Evolutionary conservation across 2,797 vertebrate species (phyloP).

Genomic region (Acanthopagrus latus): DNA sequence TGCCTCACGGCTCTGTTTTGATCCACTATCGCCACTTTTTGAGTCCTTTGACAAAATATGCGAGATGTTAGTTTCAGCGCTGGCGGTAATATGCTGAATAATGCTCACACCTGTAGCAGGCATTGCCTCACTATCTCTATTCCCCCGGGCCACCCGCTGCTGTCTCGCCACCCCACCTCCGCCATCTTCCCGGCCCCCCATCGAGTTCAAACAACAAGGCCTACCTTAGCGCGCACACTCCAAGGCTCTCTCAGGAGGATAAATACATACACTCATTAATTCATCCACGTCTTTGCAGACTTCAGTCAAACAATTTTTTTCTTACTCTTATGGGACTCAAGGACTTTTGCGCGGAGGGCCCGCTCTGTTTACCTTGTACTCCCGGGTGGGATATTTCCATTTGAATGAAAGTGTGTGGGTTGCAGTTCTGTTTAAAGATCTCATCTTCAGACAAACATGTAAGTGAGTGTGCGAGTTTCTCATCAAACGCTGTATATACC

Average conservation of each 20-base stretch:
- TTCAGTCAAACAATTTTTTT: conserved; percentile 60
- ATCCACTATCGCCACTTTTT: conserved; percentile 51
- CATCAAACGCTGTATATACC: neutral
- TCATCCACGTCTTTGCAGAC: conserved; percentile 67
- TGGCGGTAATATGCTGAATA: conserved; percentile 22
- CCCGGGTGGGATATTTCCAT: conserved; percentile 72
- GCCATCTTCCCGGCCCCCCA: conserved; percentile 27
- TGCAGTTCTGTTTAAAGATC: conserved; percentile 37
- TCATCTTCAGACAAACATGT: conserved; percentile 42
- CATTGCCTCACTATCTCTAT: conserved; percentile 29
- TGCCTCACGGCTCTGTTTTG: conserved; percentile 50
- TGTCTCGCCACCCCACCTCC: conserved; percentile 6
- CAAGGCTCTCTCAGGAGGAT: conserved; percentile 41
- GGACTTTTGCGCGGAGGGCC: conserved; percentile 62
- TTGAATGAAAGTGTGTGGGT: conserved; percentile 62
- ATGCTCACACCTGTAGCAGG: conserved; percentile 46
- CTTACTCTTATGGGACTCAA: conserved; percentile 63
- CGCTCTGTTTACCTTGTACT: conserved; percentile 72
- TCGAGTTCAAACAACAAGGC: conserved; percentile 62
- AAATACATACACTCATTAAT: conserved; percentile 68
- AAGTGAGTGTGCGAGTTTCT: conserved; percentile 20
- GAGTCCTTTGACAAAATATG: conserved; percentile 47
- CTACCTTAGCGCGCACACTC: conserved; percentile 40
- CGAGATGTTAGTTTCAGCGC: conserved; percentile 35
- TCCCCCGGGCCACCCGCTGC: conserved; percentile 12